Percentiles rank a stretch among this genome's conserved stretches.
Evolutionary conservation across 1,140 invertebrate species (phyloP).

Genomic region (Steinernema khuongi): DNA sequence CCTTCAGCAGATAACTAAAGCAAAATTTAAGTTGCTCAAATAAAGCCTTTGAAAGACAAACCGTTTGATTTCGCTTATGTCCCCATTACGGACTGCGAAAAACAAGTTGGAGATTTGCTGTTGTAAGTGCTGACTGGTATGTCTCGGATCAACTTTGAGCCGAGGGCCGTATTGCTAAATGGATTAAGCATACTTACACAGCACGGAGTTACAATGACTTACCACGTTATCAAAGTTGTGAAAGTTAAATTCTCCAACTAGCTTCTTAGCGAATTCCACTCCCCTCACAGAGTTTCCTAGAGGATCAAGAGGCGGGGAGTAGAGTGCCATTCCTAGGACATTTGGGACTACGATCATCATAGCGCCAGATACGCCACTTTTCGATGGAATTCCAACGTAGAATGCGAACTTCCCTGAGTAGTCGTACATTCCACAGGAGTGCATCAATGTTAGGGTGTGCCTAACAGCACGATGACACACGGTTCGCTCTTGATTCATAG

Average conservation of each 20-base stretch:
- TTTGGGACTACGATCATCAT: constrained; percentile 91
- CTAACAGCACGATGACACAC: constrained; percentile 58
- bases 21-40: constrained; percentile 5
- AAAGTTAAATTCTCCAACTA: constrained; percentile 83
- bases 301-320: constrained; percentile 77
- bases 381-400: constrained; percentile 89
- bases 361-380: constrained; percentile 85
- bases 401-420: constrained; percentile 95
- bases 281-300: constrained; percentile 81
- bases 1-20: constrained; percentile 36
- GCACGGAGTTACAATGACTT: constrained; percentile 15
- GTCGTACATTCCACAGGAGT: constrained; percentile 91
- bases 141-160: constrained; percentile 77
- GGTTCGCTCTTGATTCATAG: constrained; percentile 80
- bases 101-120: constrained; percentile 84
- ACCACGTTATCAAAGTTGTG: constrained; percentile 90
- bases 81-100: constrained; percentile 82
- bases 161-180: constrained; percentile 70
- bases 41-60: constrained; percentile 57
- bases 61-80: constrained; percentile 82
- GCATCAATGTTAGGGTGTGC: constrained; percentile 72
- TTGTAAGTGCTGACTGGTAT: constrained; percentile 82
- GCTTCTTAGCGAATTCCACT: constrained; percentile 83
- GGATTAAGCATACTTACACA: neutral
- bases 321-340: constrained; percentile 86